These are phyloP conservation scores for Hoplostethus mediterraneus DNA, from an alignment of 2,797 vertebrate genomes.

Conservation along the genomic window DNA sequence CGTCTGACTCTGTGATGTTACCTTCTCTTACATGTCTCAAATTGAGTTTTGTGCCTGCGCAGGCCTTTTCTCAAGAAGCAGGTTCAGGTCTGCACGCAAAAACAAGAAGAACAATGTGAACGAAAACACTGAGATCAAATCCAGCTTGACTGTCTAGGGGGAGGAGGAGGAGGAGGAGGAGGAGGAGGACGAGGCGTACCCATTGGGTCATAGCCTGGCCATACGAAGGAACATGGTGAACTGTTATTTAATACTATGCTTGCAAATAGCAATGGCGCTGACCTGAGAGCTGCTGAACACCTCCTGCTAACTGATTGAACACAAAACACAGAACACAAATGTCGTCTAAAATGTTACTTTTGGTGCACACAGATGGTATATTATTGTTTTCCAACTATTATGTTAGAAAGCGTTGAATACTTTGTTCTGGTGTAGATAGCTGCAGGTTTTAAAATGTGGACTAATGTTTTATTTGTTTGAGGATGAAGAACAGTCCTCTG, in stretches of 20 bases:
- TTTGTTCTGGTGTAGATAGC: neutral
- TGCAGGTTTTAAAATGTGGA: too few relatives aligned
- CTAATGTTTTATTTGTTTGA: constrained; percentile 1
- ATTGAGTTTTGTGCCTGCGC: neutral
- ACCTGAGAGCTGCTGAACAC: neutral
- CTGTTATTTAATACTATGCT: constrained; percentile 2
- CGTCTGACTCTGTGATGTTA: too few relatives aligned
- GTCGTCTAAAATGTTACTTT: too few relatives aligned
- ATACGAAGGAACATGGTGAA: constrained; percentile 19
- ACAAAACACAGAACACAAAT: too few relatives aligned
- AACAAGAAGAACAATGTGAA: too few relatives aligned
- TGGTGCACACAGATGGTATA: too few relatives aligned
- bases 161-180: neutral
- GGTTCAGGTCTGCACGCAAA: constrained; percentile 11
- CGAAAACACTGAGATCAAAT: neutral
- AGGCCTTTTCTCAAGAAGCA: neutral
- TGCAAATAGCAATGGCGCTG: constrained; percentile 6
- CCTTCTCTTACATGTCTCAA: neutral
- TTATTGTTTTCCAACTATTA: neutral
- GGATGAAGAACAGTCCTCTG: neutral
- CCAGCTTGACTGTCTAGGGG: neutral
- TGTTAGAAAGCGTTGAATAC: neutral
- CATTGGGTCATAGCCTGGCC: neutral
- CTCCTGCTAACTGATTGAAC: neutral
- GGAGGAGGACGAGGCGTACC: constrained; percentile 1